Base-by-base conservation (phyloP, 2,888 invertebrate species). In the Caradrina clavipalpis region DNA sequence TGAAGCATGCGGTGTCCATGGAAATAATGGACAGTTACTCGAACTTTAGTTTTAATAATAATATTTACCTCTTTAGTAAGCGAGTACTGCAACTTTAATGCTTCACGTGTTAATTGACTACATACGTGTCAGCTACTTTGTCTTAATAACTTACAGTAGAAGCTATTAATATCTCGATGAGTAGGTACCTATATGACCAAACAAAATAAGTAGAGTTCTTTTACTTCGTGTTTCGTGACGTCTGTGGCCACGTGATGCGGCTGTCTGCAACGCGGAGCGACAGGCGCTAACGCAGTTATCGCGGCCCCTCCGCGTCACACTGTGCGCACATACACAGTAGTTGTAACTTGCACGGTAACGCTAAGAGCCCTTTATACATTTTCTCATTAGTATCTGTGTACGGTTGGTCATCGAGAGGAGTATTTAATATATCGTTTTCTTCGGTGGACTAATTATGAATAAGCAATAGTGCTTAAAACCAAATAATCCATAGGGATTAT, bases 221-320 rank as follows among this genome's bases (percentile, higher is more conserved):
- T 1, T 21, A 19, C 22, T 15, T 35, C 8, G 6, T 15, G 11
- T 53, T 11, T 17, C 53, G 63, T 61, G 50, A 62, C 50, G 50
- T 47, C 62, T 55, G 31, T 42, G 22, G 50, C 11, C 55, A 17
- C 17, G 60, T 66, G 71, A 72, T 69, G 76, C 60, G 68, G 61
- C 71, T 69, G 76, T 64, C 71, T 65, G 61, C n/a, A 42, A 56
- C 11, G 55, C 19, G 11, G 42, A 19, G 42, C 11, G 51, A n/a
- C 51, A 39, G 13, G 49, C 39, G 19, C 35, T 76, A 76, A 76
- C 63, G 54, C 55, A 53, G 65, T 81, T 70, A 72, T 22, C 77
- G 61, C 61, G 72, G 19, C 55, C 31, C 6, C 61, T n/a, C 42
- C 45, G 31, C 17, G 22, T 49, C 42, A 5, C 1, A 21, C 19